phyloP scores from a whole-genome alignment of 2,113 vertebrate genomes.

The Canis aureus region DNA sequence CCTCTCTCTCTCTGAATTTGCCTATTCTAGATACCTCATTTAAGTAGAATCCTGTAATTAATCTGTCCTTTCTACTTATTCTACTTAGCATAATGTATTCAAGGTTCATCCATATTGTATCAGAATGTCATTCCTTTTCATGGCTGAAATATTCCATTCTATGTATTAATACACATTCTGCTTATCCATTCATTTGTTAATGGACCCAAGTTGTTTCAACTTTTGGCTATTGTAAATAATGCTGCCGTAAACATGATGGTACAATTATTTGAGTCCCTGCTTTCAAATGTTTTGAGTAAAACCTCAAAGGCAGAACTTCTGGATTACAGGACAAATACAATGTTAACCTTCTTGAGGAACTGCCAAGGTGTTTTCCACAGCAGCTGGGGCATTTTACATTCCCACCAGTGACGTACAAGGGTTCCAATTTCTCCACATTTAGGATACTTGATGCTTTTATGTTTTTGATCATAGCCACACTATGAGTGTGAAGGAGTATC shows the following conservation, averaged over 20 bases:
- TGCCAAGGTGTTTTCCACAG: not conserved
- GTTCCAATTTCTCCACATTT: not conserved
- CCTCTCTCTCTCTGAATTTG: not conserved
- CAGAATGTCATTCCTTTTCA: not conserved
- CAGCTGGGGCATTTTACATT: not conserved
- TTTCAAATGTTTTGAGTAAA: not conserved
- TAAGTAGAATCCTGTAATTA: not conserved
- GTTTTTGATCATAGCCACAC: not conserved
- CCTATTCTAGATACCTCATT: not conserved
- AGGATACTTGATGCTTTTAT: not conserved
- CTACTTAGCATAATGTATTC: not conserved
- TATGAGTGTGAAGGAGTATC: not conserved
- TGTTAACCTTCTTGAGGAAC: not conserved
- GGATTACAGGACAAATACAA: not conserved
- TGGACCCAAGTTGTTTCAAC: not conserved
- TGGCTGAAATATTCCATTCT: not conserved
- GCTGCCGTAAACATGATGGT: not conserved
- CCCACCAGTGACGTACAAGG: not conserved
- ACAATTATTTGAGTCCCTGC: not conserved
- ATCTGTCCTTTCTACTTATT: not conserved
- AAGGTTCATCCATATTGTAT: not conserved
- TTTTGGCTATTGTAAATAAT: not conserved
- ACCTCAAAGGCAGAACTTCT: not conserved
- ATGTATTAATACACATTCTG: constrained; percentile 18
- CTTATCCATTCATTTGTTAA: constrained; percentile 11